Evolutionary conservation across 2,113 vertebrate species (phyloP).

Genomic region (Oenanthe melanoleuca): DNA sequence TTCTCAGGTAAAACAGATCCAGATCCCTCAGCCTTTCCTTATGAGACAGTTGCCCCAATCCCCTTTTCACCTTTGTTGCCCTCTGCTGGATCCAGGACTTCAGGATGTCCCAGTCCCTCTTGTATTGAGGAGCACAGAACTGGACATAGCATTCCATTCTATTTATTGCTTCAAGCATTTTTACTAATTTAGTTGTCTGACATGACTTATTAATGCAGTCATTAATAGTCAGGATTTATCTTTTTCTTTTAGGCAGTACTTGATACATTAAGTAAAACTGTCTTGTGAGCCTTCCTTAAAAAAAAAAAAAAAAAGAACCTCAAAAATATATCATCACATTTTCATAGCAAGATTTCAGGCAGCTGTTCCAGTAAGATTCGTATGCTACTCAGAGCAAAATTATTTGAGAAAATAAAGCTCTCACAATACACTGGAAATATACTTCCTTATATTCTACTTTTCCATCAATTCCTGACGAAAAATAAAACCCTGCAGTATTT

Average conservation of each 20-base stretch:
- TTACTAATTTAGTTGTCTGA: background rate
- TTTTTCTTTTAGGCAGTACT: background rate
- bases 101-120: background rate
- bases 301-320: too few relatives aligned
- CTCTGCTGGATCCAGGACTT: background rate
- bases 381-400: background rate
- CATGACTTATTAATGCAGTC: background rate
- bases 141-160: background rate
- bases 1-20: background rate
- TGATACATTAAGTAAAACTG: background rate
- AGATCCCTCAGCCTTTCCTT: background rate
- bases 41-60: background rate
- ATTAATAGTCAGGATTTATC: background rate
- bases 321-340: background rate
- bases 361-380: background rate
- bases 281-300: too few relatives aligned
- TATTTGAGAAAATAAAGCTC: background rate
- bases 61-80: background rate
- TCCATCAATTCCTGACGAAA: background rate
- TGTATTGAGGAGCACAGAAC: background rate
- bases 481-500: background rate
- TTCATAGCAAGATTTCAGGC: background rate
- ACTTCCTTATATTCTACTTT: background rate
- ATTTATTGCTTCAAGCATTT: background rate
- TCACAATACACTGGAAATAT: background rate